Base-by-base conservation (phyloP, 2,888 invertebrate species). In the Oscheius sp. region DNA sequence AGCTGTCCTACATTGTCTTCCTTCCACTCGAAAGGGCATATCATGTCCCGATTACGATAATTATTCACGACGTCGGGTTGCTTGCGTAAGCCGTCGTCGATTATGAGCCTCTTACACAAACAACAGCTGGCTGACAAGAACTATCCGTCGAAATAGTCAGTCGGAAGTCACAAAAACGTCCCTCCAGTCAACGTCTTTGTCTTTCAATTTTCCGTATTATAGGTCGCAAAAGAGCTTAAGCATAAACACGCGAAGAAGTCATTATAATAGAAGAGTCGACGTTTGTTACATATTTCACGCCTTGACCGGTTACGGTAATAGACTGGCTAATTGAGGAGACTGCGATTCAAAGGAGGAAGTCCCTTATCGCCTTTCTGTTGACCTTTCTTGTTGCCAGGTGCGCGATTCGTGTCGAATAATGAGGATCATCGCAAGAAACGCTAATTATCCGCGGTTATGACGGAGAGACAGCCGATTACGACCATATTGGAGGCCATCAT, bases 41-140 rank as follows among this genome's bases (percentile, higher is more conserved):
- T 59, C 59, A 59, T 59, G 59, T 59, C 56, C 47, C 38, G 59
- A 59, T 59, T 59, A 59, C 59, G 59, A 44, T 59, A 59, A 59
- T 59, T 59, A 59, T 59, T 59, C 59, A 59, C 54, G 54, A 54
- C 30, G 41, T n/a, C 59, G 59, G 24, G 44, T 59, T 17, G 41
- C 44, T 59, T 59, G 44, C 59, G 59, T 44, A 59, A 59, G 59
- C 28, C 12, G 30, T 17, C 32, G 59, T n/a, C 59, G 59, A 59
- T 59, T 59, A 59, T 28, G 59, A 26, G 44, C 44, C 44, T 41
- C n/a, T 59, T 59, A 59, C 59, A 59, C 44, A 59, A 59, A 59
- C 59, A 59, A 59, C 59, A 59, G 59, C 59, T 59, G 59, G 44
- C 54, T 54, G 17, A 44, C 45, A 44, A 44, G 17, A 14, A 17